Evolutionary conservation across 2,797 vertebrate species (phyloP).

Genomic region (Chromis chromis): DNA sequence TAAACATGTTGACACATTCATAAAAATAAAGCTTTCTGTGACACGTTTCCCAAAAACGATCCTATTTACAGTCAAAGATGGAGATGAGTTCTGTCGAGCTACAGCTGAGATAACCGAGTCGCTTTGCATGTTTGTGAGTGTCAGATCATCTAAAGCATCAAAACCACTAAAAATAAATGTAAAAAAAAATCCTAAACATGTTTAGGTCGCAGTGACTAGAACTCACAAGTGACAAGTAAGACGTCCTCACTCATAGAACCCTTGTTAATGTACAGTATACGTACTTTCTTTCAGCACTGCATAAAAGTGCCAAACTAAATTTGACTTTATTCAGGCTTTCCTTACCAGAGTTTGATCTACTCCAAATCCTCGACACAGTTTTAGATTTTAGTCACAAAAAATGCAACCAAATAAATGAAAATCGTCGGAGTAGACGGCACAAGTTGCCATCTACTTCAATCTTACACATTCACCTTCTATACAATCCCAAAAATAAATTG

Average conservation of each 20-base stretch:
- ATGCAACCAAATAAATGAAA: conserved; percentile 13
- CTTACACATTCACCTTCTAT: conserved; percentile 22
- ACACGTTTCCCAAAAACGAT: conserved; percentile 61
- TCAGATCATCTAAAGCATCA: conserved; percentile 31
- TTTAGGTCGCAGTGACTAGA: conserved; percentile 12
- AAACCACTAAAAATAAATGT: conserved; percentile 33
- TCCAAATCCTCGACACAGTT: conserved; percentile 11
- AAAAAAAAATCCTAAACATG: conserved; percentile 1
- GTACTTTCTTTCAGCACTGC: conserved; percentile 10
- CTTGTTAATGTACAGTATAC: background rate
- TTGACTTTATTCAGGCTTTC: background rate
- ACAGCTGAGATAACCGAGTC: conserved; percentile 48
- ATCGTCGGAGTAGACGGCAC: background rate
- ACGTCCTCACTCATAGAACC: conserved; percentile 1
- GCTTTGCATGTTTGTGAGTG: conserved; percentile 29
- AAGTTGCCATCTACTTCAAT: conserved; percentile 3
- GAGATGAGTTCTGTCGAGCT: conserved; percentile 77
- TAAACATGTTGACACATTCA: conserved; percentile 70
- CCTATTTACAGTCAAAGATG: conserved; percentile 74
- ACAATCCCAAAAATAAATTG: conserved; percentile 24
- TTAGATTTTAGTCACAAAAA: conserved; percentile 16
- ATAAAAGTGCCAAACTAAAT: background rate
- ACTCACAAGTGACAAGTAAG: conserved; percentile 16
- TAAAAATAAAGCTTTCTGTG: conserved; percentile 84
- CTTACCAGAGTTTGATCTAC: background rate